Base-by-base conservation (phyloP, 2,888 invertebrate genomes). In the Embidobia sp. region DNA sequence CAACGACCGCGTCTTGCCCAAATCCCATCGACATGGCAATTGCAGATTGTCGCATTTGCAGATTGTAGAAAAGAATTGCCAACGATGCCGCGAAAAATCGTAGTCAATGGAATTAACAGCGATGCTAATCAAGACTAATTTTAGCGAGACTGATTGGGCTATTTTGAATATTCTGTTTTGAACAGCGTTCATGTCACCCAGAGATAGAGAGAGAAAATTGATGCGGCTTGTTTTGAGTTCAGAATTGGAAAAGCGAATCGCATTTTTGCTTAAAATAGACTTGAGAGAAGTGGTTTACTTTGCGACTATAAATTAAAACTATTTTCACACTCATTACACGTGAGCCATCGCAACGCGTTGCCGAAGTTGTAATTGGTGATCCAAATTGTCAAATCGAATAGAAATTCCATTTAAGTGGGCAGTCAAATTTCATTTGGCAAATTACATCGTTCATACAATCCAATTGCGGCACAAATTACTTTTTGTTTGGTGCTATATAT, bases 1-100 rank as follows among this genome's bases (percentile, higher is more conserved):
- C 48, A 63, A 48, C 66, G 72, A 59, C 55, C 49, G 51, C 69
- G 63, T 72, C 72, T 77, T 77, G 63, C 33, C 59, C 77, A 61
- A 67, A 63, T 59, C 61, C 40, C 46, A 51, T 63, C 49, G 55
- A 37, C 19, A 61, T 40, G 55, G 55, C 72, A 72, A 77, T 77
- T 63, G 67, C 67, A 77, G 55, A 72, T 73, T 29, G 51, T 69
- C 55, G 66, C 69, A 4, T 4, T 22, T 22, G 22, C n/a, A n/a
- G n/a, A n/a, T n/a, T n/a, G n/a, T n/a, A n/a, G n/a, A n/a, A n/a
- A n/a, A n/a, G n/a, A n/a, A n/a, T n/a, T n/a, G n/a, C n/a, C n/a
- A n/a, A n/a, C n/a, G n/a, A n/a, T n/a, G n/a, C n/a, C n/a, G n/a
- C n/a, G n/a, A n/a, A n/a, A n/a, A n/a, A n/a, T n/a, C n/a, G n/a